Evolutionary conservation across 2,113 vertebrate genomes (phyloP), one percentile per base, ranked within the genome.

Genomic region (Poicephalus meyeri): DNA sequence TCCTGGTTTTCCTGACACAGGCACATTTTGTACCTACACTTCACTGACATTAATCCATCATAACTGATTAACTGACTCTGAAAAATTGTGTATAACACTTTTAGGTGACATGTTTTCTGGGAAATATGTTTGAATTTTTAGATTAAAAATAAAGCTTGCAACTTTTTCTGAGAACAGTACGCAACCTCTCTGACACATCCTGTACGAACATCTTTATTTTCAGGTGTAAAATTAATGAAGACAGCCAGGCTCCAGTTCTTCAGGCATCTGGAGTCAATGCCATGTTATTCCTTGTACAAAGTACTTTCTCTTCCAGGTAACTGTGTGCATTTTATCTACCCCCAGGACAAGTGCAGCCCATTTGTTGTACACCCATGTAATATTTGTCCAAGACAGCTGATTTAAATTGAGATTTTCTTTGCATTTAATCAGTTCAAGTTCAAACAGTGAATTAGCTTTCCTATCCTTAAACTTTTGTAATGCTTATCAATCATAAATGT

Each of bases 231-330:
- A 77, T 84, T 64, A 69, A 79, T n/a, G 73, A 94, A 16, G 83
- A 74, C 8, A 60, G 33, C 13, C 26, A 71, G 23, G 35, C 4
- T 35, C 44, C 52, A 9, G 65, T 92, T 39, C 39, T 66, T 47
- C 91, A 97, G n/a, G 72, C 95, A 93, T 87, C 85, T 86, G 97
- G 91, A 91, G 94, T 98, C 87, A 98, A 97, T 77, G 93, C 94
- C 13, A 53, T 98, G 47, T 33, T 97, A 21, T 98, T 98, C 81
- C 97, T 98, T 61, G 85, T 86, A 55, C 83, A 37, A 12, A 28
- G 31, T 28, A 21, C 77, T 81, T 74, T 90, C 33, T 97, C 65
- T 86, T 65, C 73, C 79, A 97, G 97, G 98, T 98, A 97, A 96
- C 23, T 50, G 10, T 18, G 10, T 69, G 28, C 29, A 44, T 63